Conservation (phyloP, 2,888 invertebrate genomes). For the Parnassius mnemosyne region DNA sequence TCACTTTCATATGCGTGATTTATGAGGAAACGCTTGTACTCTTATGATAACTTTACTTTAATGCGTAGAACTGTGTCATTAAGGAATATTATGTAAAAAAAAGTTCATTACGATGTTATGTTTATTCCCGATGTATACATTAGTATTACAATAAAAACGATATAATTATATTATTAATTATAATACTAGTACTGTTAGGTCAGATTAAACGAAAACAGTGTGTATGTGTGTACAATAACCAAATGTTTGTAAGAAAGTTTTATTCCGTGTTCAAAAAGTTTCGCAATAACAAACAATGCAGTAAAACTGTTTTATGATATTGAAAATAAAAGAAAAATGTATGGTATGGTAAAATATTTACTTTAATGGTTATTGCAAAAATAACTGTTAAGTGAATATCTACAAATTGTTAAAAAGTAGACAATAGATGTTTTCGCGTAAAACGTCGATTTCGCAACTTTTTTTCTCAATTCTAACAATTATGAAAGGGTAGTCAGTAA, state of each 20-base stretch:
- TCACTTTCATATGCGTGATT: no score
- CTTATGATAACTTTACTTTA: no score
- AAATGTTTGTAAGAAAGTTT: background rate
- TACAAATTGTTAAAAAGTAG: conserved; percentile 38
- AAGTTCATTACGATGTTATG: no score
- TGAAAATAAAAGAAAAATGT: conserved; percentile 31
- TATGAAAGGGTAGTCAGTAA: conserved; percentile 64
- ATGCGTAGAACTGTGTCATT: no score
- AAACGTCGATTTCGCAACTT: conserved; percentile 53
- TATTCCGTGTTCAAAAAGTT: conserved; percentile 27
- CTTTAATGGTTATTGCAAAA: conserved; percentile 26
- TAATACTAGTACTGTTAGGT: no score
- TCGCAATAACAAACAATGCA: conserved; percentile 3
- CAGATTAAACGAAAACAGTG: background rate
- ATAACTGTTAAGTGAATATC: conserved; percentile 37
- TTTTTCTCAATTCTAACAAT: conserved; percentile 65
- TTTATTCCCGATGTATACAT: no score
- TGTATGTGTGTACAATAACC: background rate
- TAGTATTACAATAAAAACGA: no score
- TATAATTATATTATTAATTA: no score
- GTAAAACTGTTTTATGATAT: conserved; percentile 29
- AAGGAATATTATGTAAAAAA: no score
- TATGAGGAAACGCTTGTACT: no score
- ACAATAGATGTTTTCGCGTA: conserved; percentile 53
- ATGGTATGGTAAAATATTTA: background rate